These are phyloP conservation scores for Hirtodrosophila histrioides DNA, from an alignment of 2,888 invertebrate species.

Conservation along the genomic window DNA sequence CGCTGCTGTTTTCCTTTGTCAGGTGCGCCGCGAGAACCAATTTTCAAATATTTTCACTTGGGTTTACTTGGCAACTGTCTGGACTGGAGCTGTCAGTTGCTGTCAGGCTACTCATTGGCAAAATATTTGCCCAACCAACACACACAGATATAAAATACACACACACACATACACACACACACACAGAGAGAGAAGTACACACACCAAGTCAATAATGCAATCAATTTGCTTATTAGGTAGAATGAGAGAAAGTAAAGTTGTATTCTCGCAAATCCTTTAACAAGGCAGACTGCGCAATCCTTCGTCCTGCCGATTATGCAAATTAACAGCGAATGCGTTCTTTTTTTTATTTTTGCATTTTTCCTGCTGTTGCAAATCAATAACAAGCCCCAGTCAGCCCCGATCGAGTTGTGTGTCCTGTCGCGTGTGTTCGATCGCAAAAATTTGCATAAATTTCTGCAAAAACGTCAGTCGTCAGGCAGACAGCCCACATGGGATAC, in stretches of 20 bases:
- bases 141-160: constrained; percentile 34
- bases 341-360: background rate
- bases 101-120: constrained; percentile 63
- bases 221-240: constrained; percentile 62
- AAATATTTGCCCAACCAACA: constrained; percentile 71
- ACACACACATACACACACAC: constrained; percentile 15
- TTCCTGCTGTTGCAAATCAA: constrained; percentile 45
- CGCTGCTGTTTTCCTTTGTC: constrained; percentile 70
- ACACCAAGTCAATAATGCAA: constrained; percentile 69
- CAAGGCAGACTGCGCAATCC: constrained; percentile 56
- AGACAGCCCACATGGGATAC: background rate
- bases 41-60: constrained; percentile 82
- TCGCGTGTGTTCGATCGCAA: constrained; percentile 40
- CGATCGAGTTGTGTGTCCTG: constrained; percentile 27
- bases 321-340: constrained; percentile 56
- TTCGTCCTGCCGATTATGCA: constrained; percentile 66
- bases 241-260: constrained; percentile 59
- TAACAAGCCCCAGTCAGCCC: constrained; percentile 56
- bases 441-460: constrained; percentile 69
- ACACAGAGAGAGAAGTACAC: constrained; percentile 9
- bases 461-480: constrained; percentile 33
- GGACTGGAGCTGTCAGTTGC: constrained; percentile 48
- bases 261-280: constrained; percentile 70
- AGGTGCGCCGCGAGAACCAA: constrained; percentile 81
- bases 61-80: constrained; percentile 47